Evolutionary conservation across 2,797 vertebrate species (phyloP).

Genomic region (Phrynocephalus guinanensis): DNA sequence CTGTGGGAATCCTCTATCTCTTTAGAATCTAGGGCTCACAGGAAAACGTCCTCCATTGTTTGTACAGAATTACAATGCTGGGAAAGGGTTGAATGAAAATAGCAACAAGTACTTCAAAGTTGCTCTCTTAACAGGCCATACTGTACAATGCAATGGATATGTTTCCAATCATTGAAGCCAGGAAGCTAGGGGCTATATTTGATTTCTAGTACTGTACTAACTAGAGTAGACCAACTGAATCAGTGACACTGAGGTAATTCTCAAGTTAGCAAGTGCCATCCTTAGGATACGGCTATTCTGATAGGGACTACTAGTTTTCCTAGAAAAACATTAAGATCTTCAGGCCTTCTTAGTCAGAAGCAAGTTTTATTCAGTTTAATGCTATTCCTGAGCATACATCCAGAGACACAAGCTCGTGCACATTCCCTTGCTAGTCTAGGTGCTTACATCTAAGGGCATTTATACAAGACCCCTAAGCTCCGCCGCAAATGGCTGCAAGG

Average conservation of each 20-base stretch:
- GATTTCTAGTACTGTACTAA: background rate
- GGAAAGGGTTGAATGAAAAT: constrained; percentile 73
- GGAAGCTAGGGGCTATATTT: background rate
- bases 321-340: background rate
- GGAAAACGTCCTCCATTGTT: constrained; percentile 76
- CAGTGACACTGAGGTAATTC: too few relatives aligned
- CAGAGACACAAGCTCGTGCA: background rate
- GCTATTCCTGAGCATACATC: background rate
- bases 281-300: too few relatives aligned
- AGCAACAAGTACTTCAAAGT: constrained; percentile 57
- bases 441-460: background rate
- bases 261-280: too few relatives aligned
- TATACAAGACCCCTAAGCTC: too few relatives aligned
- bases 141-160: background rate
- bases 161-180: constrained; percentile 3
- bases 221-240: background rate
- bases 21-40: constrained; percentile 58
- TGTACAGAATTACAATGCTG: constrained; percentile 73
- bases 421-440: background rate
- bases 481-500: too few relatives aligned
- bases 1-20: constrained; percentile 64
- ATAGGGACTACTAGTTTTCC: too few relatives aligned
- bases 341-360: background rate
- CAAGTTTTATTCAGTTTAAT: background rate
- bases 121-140: constrained; percentile 33